A percentile compares a stretch with the other conserved stretches of the same genome.
These are phyloP conservation scores for Oxystoma pomonae DNA, from an alignment of 2,888 invertebrate genomes.

Conservation along the genomic window DNA sequence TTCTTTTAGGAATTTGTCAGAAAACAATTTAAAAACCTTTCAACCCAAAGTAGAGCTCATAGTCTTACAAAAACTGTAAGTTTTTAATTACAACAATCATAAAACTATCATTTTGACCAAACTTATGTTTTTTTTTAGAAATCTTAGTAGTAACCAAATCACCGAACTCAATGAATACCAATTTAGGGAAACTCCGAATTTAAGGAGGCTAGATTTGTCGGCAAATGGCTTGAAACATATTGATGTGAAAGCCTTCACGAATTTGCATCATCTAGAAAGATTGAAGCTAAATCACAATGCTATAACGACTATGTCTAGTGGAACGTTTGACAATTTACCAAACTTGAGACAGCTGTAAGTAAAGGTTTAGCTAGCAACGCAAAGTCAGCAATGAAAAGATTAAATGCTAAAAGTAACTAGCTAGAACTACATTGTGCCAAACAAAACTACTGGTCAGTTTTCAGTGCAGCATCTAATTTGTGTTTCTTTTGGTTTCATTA, in stretches of 20 bases:
- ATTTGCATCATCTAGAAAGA: conserved; percentile 62
- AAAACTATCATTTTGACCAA: conserved; percentile 7
- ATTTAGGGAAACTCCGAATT: conserved; percentile 67
- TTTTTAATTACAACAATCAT: conserved; percentile 27
- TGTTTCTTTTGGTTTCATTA: too few relatives aligned
- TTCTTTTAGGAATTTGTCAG: conserved; percentile 61
- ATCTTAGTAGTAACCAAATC: conserved; percentile 77
- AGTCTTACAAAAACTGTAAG: conserved; percentile 68
- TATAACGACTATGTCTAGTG: conserved; percentile 63
- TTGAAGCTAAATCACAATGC: conserved; percentile 70
- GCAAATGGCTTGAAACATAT: conserved; percentile 67
- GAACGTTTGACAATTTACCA: conserved; percentile 66
- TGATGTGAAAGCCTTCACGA: conserved; percentile 65
- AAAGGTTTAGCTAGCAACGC: too few relatives aligned
- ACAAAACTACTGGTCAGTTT: too few relatives aligned
- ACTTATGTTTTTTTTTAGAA: conserved; percentile 52
- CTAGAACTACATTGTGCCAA: too few relatives aligned
- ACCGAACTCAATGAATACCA: conserved; percentile 67
- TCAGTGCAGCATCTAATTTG: too few relatives aligned
- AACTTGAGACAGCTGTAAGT: conserved; percentile 73
- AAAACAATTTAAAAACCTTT: conserved; percentile 58
- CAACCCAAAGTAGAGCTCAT: conserved; percentile 61
- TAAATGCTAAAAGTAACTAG: too few relatives aligned
- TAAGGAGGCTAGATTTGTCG: conserved; percentile 67
- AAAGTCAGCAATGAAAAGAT: too few relatives aligned